Conservation (phyloP, 2,888 invertebrate genomes). For the Parthenolecanium corni region DNA sequence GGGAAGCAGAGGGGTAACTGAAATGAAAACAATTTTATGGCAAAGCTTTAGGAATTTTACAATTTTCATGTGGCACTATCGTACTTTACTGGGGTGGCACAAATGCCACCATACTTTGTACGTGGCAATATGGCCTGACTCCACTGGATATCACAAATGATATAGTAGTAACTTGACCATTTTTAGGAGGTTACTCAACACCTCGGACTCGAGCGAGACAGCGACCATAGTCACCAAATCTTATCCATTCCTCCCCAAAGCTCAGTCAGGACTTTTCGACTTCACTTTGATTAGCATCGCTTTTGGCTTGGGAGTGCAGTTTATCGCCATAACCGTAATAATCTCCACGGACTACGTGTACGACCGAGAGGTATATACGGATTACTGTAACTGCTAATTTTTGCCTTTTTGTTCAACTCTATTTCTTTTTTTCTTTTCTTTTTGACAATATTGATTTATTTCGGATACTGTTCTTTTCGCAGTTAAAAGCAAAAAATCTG, state of each 20-base stretch:
- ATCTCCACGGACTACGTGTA: constrained; percentile 69
- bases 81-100: too few species aligned
- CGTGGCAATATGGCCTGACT: too few species aligned
- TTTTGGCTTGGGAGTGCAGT: constrained; percentile 67
- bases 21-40: too few species aligned
- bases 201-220: not conserved
- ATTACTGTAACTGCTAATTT: not conserved
- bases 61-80: too few species aligned
- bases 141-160: too few species aligned
- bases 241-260: constrained; percentile 61
- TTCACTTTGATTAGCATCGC: constrained; percentile 60
- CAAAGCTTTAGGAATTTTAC: too few species aligned
- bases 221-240: constrained; percentile 48
- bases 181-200: not conserved
- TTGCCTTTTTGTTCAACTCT: not conserved
- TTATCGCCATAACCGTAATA: constrained; percentile 63
- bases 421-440: constrained; percentile 4
- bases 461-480: constrained; percentile 35
- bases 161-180: too few species aligned
- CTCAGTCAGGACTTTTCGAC: constrained; percentile 58
- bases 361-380: constrained; percentile 60
- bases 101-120: too few species aligned
- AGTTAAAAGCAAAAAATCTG: constrained; percentile 73
- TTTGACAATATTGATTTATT: not conserved
- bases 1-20: too few species aligned